Base-by-base conservation (phyloP, 92 coral and sea anemone genomes). In the Diadumene lineata region DNA sequence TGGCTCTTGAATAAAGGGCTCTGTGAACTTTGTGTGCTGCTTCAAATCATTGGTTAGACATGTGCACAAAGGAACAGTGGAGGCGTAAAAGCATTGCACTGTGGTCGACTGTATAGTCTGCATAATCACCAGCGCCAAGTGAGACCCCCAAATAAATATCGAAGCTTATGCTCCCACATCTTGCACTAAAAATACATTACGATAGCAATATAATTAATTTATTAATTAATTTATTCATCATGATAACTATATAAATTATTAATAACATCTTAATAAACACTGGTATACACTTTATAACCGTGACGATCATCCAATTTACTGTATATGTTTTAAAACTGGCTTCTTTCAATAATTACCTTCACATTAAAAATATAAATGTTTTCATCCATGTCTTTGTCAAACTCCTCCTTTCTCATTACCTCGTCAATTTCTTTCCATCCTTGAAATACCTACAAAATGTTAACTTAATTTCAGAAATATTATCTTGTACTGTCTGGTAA, bases 41-140 rank as follows among this genome's bases (percentile, higher is more conserved):
- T 38, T 78, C 83, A 69, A 78, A 78, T 43, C 83, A 75, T 60
- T 78, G 76, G 44, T 78, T 78, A 29, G 83, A 78, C 34, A 68
- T 68, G 19, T 56, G 33, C 18, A 50, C 65, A 30, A 69, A 69
- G n/a, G 83, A 68, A 43, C 69, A 63, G 34, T 78, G 83, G 25
- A 78, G 69, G 50, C 83, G 60, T 21, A 78, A 69, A 24, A 78
- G 56, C 83, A 78, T 78, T 43, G 79, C 55, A 62, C 69, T 38
- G 16, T 74, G 79, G 69, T 74, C 79, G 24, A 74, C 68, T 11
- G 57, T 34, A 22, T 60, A 43, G 55, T 74, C 60, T 0, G 70
- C 70, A 31, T 74, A 74, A 31, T 73, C 68, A 6, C 73, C 73
- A 1, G 64, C 65, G 7, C 81, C 73, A 34, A 76, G 69, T 4